These are phyloP conservation scores for Cheilosia variabilis DNA, from an alignment of 2,888 invertebrate genomes.

Conservation along the genomic window DNA sequence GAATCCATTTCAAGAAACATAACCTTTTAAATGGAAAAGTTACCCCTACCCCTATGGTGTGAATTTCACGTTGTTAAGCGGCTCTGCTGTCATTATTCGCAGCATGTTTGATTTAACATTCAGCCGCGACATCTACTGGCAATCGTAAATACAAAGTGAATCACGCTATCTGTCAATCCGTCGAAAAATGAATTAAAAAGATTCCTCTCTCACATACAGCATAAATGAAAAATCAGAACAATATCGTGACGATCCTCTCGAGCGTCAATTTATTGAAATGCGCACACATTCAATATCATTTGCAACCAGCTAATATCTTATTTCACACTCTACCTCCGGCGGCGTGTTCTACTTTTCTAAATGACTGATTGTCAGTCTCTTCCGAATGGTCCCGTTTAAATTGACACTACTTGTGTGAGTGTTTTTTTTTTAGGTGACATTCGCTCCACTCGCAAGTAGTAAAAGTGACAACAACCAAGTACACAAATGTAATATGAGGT, in stretches of 20 bases:
- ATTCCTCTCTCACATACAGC: neutral
- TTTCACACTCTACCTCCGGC: constrained; percentile 58
- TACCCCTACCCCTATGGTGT: neutral
- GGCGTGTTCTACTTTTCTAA: constrained; percentile 51
- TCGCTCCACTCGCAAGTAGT: constrained; percentile 3
- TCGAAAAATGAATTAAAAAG: too few relatives aligned
- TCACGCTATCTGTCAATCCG: neutral
- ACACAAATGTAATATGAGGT: constrained; percentile 30
- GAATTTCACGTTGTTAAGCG: neutral
- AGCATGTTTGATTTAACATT: too few relatives aligned
- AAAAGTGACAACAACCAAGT: constrained; percentile 28
- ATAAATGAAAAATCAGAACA: constrained; percentile 5
- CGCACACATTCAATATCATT: constrained; percentile 21
- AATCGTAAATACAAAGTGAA: too few relatives aligned
- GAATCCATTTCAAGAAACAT: neutral
- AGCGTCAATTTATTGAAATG: neutral
- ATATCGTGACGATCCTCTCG: neutral
- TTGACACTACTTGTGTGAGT: neutral
- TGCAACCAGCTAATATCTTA: constrained; percentile 11
- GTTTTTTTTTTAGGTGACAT: constrained; percentile 47
- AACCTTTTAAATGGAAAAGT: neutral
- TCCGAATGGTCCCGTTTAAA: constrained; percentile 32
- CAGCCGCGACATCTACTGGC: too few relatives aligned
- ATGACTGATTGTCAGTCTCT: constrained; percentile 37
- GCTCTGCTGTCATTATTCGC: neutral